These are phyloP conservation scores for Eilema griseolum DNA, from an alignment of 2,888 invertebrate species.

Conservation along the genomic window DNA sequence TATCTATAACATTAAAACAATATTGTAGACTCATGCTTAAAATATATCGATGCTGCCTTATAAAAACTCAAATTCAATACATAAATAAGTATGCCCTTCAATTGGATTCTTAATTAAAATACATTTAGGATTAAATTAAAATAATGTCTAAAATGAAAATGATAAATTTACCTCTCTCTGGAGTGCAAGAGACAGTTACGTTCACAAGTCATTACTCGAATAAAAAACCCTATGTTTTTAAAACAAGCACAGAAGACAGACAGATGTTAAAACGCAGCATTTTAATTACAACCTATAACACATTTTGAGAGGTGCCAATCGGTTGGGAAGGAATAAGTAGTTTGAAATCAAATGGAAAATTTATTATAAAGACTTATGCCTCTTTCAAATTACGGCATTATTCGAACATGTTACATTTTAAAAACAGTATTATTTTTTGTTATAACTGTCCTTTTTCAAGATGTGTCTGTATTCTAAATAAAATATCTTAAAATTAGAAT, in stretches of 20 bases:
- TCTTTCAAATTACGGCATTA: background rate
- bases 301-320: background rate
- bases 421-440: background rate
- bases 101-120: conserved; percentile 81
- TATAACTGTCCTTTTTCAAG: background rate
- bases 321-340: background rate
- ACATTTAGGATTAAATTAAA: conserved; percentile 75
- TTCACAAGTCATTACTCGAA: conserved; percentile 8
- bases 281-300: background rate
- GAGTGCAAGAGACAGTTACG: conserved; percentile 67
- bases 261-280: conserved; percentile 1
- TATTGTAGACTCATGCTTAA: conserved; percentile 70
- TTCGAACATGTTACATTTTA: background rate
- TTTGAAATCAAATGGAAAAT: background rate
- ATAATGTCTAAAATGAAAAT: conserved; percentile 73
- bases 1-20: conserved; percentile 68
- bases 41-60: conserved; percentile 75
- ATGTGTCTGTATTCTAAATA: background rate
- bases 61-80: conserved; percentile 77
- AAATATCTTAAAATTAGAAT: conserved; percentile 1
- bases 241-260: conserved; percentile 5
- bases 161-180: conserved; percentile 74
- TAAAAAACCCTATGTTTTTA: background rate
- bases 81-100: conserved; percentile 71
- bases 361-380: background rate